Conservation (phyloP, 23 tunicate genomes). For the Styela plicata region DNA sequence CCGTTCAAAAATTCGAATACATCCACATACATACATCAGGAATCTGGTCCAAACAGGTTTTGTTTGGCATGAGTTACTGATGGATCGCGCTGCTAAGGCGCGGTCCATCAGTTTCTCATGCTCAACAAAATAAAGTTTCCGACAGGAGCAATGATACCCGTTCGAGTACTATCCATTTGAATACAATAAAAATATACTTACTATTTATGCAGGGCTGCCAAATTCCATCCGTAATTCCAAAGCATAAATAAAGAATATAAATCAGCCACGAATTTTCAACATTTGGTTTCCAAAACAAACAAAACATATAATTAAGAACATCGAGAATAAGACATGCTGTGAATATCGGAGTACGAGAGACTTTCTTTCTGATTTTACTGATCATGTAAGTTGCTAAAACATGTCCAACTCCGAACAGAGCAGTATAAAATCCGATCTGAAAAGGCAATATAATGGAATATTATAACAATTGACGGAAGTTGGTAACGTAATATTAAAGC, state of each 20-base stretch:
- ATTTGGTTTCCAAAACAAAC: slow-evolving; percentile 57
- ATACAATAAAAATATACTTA: slow-evolving; percentile 7
- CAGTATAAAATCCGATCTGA: slow-evolving; percentile 52
- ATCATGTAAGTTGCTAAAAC: slow-evolving; percentile 23
- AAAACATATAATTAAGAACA: slow-evolving; percentile 36
- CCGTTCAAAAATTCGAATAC: too few relatives aligned
- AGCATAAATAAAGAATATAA: slow-evolving; percentile 34
- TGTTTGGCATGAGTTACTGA: too few relatives aligned
- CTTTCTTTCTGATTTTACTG: slow-evolving; percentile 23
- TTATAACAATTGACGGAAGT: too few relatives aligned
- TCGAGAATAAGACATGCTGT: slow-evolving; percentile 32
- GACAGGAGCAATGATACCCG: too few relatives aligned
- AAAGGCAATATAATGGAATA: too few relatives aligned
- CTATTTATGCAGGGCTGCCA: slow-evolving; percentile 62
- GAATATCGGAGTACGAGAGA: slow-evolving; percentile 31
- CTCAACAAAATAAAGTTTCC: too few relatives aligned
- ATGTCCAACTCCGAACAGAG: slow-evolving; percentile 21
- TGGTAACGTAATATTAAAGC: too few relatives aligned
- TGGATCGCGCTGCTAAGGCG: too few relatives aligned
- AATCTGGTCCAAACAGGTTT: too few relatives aligned
- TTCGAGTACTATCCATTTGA: too few relatives aligned
- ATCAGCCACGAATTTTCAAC: slow-evolving; percentile 45
- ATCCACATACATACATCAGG: too few relatives aligned
- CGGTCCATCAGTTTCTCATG: too few relatives aligned
- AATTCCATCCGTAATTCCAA: slow-evolving; percentile 46